Evolutionary conservation across 2,888 invertebrate species (phyloP).

Genomic region (Anagyrus pseudococci): DNA sequence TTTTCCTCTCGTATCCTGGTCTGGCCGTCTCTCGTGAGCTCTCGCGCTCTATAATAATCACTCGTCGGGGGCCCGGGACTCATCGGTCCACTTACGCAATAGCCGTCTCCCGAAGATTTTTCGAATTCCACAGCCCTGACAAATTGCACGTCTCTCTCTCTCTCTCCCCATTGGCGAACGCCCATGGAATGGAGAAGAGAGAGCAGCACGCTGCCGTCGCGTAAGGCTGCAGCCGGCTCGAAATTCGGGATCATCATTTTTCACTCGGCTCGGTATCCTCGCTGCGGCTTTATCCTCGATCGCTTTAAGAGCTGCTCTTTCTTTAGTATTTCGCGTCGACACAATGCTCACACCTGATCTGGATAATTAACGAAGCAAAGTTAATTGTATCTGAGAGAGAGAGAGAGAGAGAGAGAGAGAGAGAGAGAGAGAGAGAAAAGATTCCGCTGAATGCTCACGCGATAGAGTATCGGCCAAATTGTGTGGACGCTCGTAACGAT

Average conservation of each 20-base stretch:
- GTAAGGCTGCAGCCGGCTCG: neutral
- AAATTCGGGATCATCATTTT: neutral
- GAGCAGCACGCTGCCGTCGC: slow-evolving; percentile 4
- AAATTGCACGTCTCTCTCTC: slow-evolving; percentile 40
- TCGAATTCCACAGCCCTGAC: slow-evolving; percentile 45
- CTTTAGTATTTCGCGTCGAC: too few species aligned
- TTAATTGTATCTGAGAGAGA: too few species aligned
- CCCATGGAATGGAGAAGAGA: too few species aligned
- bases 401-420: too few species aligned
- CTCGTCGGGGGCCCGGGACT: slow-evolving; percentile 47
- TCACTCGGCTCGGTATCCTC: neutral
- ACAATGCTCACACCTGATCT: too few species aligned
- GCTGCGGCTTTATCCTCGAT: too few species aligned
- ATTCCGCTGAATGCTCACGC: too few species aligned
- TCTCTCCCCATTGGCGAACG: neutral
- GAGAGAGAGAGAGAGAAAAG: too few species aligned
- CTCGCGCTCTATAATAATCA: slow-evolving; percentile 53
- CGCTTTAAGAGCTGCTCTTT: too few species aligned
- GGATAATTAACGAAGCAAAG: too few species aligned
- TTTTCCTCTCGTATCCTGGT: slow-evolving; percentile 4
- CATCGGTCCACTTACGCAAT: slow-evolving; percentile 55
- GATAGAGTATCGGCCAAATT: too few species aligned
- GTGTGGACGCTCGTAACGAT: too few species aligned
- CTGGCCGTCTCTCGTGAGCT: neutral
- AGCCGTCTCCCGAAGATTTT: slow-evolving; percentile 50